phyloP scores from a whole-genome alignment of 2,888 invertebrate genomes.

The Trypoxylon attenuatum region DNA sequence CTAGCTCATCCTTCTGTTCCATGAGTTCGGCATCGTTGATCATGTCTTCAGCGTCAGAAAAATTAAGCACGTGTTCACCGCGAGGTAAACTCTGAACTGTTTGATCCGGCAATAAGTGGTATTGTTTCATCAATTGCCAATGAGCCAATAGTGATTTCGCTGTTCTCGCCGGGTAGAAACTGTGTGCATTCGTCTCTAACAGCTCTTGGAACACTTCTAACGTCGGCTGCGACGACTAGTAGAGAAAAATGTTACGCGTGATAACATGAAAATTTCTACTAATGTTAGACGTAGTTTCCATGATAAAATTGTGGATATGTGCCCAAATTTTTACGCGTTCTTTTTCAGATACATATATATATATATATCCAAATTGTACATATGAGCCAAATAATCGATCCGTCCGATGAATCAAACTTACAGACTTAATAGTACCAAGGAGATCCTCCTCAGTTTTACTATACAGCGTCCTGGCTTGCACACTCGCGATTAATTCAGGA shows the following conservation, averaged over 20 bases:
- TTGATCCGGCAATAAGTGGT: slow-evolving; percentile 93
- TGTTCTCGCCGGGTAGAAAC: slow-evolving; percentile 92
- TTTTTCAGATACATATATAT: too few species aligned
- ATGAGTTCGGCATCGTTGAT: slow-evolving; percentile 88
- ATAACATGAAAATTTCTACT: too few species aligned
- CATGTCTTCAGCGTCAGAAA: slow-evolving; percentile 94
- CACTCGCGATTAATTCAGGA: slow-evolving; percentile 90
- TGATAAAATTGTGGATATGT: too few species aligned
- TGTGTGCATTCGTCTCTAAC: slow-evolving; percentile 86
- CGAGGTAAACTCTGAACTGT: slow-evolving; percentile 80
- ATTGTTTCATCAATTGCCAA: slow-evolving; percentile 95
- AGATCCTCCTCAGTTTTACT: slow-evolving; percentile 93
- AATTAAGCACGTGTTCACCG: slow-evolving; percentile 82
- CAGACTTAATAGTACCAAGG: slow-evolving; percentile 87
- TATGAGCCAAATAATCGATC: too few species aligned
- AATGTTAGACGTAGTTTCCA: too few species aligned
- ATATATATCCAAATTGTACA: too few species aligned
- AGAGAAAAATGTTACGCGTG: neutral
- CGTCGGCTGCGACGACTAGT: slow-evolving; percentile 82
- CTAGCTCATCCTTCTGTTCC: slow-evolving; percentile 87
- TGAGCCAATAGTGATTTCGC: slow-evolving; percentile 89
- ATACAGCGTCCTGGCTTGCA: slow-evolving; percentile 92
- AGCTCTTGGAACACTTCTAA: slow-evolving; percentile 90
- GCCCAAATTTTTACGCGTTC: too few species aligned
- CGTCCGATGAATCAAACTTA: slow-evolving; percentile 71